Evolutionary conservation across 53 echinoderm and acorn worm species (phyloP).

Genomic region (Apostichopus leukothele): DNA sequence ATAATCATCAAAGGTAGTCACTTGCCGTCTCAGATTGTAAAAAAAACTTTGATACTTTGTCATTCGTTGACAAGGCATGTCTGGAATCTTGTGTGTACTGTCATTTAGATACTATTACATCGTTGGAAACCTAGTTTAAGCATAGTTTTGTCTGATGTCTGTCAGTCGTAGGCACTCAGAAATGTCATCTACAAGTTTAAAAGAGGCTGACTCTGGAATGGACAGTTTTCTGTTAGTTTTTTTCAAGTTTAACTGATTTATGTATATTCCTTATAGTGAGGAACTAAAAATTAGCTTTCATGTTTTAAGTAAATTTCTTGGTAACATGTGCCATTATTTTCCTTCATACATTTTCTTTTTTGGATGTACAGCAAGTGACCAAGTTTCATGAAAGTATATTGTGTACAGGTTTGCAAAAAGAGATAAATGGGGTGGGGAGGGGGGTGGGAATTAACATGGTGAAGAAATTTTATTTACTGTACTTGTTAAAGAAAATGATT

Average conservation of each 20-base stretch:
- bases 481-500: background rate
- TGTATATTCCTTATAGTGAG: background rate
- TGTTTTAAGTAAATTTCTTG: background rate
- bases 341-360: background rate
- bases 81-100: no score
- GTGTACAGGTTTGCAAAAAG: slow-evolving; percentile 36
- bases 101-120: no score
- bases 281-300: background rate
- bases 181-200: no score
- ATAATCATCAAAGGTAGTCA: no score
- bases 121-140: no score
- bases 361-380: slow-evolving; percentile 22
- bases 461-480: slow-evolving; percentile 32
- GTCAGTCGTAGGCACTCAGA: no score
- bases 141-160: no score
- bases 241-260: background rate
- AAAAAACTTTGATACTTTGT: no score
- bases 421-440: background rate
- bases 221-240: no score
- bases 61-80: no score
- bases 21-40: no score
- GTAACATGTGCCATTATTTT: background rate
- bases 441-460: background rate
- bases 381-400: slow-evolving; percentile 23
- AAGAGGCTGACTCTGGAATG: no score